Conservation (phyloP, 2,113 vertebrate species). For the Bubo blakistoni region DNA sequence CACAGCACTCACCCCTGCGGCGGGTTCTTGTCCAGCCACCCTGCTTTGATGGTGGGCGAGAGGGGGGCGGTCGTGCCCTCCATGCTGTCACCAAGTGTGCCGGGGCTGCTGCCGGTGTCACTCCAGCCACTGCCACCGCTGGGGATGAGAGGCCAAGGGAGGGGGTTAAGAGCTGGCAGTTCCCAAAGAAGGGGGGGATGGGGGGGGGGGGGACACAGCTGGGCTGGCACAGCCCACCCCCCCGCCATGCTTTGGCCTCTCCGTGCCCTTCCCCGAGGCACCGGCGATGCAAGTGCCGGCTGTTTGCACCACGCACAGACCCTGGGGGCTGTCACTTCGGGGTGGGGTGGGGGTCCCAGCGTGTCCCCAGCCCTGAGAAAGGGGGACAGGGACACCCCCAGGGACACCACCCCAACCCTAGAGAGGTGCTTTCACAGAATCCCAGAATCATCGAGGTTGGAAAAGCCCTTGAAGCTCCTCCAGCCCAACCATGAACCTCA, state of each 20-base stretch:
- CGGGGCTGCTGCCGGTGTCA: neutral
- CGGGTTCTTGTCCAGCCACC: conserved; percentile 94
- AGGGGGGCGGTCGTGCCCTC: conserved; percentile 34
- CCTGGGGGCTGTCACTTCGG: neutral
- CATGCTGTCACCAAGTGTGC: neutral
- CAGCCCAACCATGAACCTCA: no score
- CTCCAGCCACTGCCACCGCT: conserved; percentile 61
- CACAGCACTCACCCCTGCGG: conserved; percentile 84
- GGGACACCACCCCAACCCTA: no score
- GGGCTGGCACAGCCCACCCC: neutral
- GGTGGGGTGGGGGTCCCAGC: neutral
- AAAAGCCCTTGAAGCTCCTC: no score
- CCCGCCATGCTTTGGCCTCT: neutral
- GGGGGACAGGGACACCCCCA: neutral
- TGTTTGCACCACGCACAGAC: neutral
- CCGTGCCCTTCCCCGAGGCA: neutral
- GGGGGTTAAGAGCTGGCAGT: neutral
- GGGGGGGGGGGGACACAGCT: neutral
- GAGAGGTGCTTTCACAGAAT: neutral
- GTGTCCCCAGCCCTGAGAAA: neutral
- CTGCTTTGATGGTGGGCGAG: conserved; percentile 77
- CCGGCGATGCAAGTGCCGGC: neutral
- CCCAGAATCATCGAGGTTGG: no score
- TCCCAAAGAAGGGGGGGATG: no score
- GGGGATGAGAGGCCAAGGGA: neutral